Evolutionary conservation across 2,113 vertebrate genomes (phyloP).

Genomic region (Gavia stellata): DNA sequence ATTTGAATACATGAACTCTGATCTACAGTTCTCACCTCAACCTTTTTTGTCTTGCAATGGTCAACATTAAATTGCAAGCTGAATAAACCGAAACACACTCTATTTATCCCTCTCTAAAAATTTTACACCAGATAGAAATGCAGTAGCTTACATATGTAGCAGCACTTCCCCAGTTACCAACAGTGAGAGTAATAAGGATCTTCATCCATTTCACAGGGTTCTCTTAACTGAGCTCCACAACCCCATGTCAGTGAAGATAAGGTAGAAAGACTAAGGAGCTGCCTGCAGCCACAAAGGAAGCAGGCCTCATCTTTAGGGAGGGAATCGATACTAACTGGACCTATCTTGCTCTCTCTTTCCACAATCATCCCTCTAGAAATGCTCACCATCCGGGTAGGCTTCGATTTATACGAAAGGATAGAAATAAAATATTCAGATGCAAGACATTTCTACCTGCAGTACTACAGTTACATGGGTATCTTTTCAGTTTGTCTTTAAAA

Average conservation of each 20-base stretch:
- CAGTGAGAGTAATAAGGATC: neutral
- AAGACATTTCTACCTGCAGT: neutral
- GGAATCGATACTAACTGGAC: neutral
- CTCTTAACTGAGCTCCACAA: neutral
- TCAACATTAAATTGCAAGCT: neutral
- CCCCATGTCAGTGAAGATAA: neutral
- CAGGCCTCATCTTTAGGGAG: neutral
- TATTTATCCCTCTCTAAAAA: neutral
- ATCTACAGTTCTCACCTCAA: neutral
- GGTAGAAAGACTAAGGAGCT: neutral
- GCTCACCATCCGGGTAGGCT: neutral
- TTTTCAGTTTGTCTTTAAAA: constrained; percentile 2
- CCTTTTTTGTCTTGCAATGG: neutral
- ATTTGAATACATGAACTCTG: neutral
- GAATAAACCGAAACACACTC: neutral
- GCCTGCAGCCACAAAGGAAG: neutral
- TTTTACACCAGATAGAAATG: neutral
- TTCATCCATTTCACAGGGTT: neutral
- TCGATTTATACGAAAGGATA: neutral
- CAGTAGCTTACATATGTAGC: neutral
- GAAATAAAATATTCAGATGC: neutral
- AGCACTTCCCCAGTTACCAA: neutral
- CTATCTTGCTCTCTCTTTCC: neutral
- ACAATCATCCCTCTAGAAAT: neutral
- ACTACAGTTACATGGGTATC: neutral